Percentiles rank a stretch among this genome's conserved stretches.
These are phyloP conservation scores for Diadumene lineata DNA, from an alignment of 92 coral and sea anemone species.

Conservation along the genomic window DNA sequence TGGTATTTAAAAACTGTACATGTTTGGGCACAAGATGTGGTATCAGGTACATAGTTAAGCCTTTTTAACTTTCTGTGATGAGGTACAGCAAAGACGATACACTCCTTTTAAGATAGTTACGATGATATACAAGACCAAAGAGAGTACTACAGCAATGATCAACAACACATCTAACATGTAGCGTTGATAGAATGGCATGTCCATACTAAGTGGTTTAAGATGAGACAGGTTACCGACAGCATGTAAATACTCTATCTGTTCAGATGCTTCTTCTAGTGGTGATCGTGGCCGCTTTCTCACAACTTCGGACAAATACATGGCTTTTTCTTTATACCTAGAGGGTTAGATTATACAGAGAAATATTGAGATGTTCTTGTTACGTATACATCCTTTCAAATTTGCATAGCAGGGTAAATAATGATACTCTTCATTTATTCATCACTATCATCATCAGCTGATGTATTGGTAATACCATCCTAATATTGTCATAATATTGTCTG, in stretches of 20 bases:
- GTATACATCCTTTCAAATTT: no score
- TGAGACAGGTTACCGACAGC: slow-evolving; percentile 44
- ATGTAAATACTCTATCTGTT: slow-evolving; percentile 46
- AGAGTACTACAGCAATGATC: slow-evolving; percentile 12
- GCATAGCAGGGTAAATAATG: no score
- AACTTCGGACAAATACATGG: slow-evolving; percentile 21
- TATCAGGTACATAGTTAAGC: no score
- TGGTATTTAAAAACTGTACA: no score
- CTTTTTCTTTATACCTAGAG: slow-evolving; percentile 40
- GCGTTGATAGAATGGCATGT: slow-evolving; percentile 44
- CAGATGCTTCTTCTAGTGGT: slow-evolving; percentile 53
- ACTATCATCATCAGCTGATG: no score
- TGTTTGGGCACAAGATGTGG: no score
- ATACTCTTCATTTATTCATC: no score
- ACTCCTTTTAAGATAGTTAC: slow-evolving; percentile 4
- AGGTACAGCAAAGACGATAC: background rate
- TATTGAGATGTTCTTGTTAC: no score
- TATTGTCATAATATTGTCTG: no score
- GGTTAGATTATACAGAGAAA: background rate
- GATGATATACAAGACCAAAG: background rate
- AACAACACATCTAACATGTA: slow-evolving; percentile 43
- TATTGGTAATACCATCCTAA: no score
- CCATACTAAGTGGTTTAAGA: slow-evolving; percentile 44
- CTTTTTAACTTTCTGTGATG: slow-evolving; percentile 14
- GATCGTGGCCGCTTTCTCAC: slow-evolving; percentile 40